phyloP scores from a whole-genome alignment of 1,140 invertebrate species.

The Cherax quadricarinatus region DNA sequence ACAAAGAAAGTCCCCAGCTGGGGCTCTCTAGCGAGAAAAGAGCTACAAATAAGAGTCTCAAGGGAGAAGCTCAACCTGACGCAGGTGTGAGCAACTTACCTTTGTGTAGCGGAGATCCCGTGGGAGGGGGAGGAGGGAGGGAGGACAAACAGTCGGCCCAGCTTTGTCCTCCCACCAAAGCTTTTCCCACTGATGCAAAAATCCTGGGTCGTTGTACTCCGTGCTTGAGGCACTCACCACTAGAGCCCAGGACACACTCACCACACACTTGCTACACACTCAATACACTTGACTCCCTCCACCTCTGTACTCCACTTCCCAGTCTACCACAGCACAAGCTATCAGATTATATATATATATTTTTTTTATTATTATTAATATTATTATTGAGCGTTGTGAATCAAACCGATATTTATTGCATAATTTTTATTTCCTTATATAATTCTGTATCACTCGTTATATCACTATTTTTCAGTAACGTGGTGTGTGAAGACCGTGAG shows the following conservation, averaged over 20 bases:
- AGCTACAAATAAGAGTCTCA: too few relatives aligned
- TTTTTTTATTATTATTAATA: not conserved
- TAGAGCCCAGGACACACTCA: not conserved
- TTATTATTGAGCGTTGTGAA: not conserved
- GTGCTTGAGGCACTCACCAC: not conserved
- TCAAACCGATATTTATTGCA: not conserved
- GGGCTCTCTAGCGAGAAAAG: too few relatives aligned
- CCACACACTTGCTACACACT: not conserved
- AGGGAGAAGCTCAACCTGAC: not conserved
- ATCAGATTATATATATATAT: too few relatives aligned
- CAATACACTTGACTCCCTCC: not conserved
- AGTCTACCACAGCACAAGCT: too few relatives aligned
- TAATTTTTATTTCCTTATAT: not conserved
- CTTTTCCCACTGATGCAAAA: not conserved
- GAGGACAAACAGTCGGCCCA: not conserved
- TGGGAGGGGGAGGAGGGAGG: not conserved
- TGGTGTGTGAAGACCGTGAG: not conserved
- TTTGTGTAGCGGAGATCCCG: not conserved
- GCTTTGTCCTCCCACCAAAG: not conserved
- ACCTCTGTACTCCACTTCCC: too few relatives aligned
- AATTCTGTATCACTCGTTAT: not conserved
- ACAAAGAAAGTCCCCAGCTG: too few relatives aligned
- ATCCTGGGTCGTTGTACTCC: constrained; percentile 9
- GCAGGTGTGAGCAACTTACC: not conserved
- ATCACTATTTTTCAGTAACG: not conserved